Evolutionary conservation across 53 echinoderm and acorn worm genomes (phyloP), one percentile per base, ranked within the genome.

Genomic region (Echinometra lucunter): DNA sequence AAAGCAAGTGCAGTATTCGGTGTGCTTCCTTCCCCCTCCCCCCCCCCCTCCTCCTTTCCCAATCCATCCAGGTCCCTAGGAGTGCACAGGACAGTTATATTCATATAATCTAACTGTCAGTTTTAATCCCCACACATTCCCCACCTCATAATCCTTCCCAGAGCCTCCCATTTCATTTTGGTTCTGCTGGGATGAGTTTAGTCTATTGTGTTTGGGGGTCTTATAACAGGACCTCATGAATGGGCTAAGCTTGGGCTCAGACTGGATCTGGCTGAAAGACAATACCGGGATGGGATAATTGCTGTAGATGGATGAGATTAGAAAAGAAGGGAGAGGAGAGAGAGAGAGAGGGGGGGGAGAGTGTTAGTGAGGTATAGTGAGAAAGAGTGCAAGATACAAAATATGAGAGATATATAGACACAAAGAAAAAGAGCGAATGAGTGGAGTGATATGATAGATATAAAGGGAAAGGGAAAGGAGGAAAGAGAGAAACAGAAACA

Each of bases 261-360:
- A 85, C 85, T 47, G 85, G 85, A 85, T 85, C 28, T 28, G 85
- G 28, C 1, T n/a, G 85, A 49, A 85, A 85, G 85, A 85, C 85
- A 85, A 85, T 85, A 85, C 30, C 13, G 49, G 81, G 85, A 85
- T 85, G 53, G 30, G 85, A 85, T 85, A 30, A 85, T 49, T 85
- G 30, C 49, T 49, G 85, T 17, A 85, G 85, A 85, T 3, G 2
- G 85, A 85, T 85, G 85, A 19, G 85, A 85, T 85, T 47, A n/a
- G 28, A 12, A 49, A 30, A 28, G 85, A n/a, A 15, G 28, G 3
- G 4, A n/a, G 49, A 85, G 85, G 18, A 49, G 30, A 44, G n/a
- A n/a, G 27, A n/a, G 47, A 47, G 49, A 85, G 27, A n/a, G 12
- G 12, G 13, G 9, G 85, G n/a, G 18, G 47, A 83, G 25, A 47